Evolutionary conservation across 2,797 vertebrate species (phyloP).

Genomic region (Halcyon badia): DNA sequence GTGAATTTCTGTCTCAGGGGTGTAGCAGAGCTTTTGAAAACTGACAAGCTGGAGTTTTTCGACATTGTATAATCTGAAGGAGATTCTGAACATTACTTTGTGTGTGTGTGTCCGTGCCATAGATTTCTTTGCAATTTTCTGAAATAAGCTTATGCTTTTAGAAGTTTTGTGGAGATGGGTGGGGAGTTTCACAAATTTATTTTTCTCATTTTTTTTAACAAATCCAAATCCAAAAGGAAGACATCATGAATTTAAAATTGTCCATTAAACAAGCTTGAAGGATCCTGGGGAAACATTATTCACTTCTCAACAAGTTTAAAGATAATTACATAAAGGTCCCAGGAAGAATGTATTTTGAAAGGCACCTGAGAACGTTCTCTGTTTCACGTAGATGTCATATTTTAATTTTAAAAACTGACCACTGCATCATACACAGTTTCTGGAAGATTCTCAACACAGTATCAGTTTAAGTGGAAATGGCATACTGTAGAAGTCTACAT

Average conservation of each 20-base stretch:
- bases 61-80: conserved; percentile 29
- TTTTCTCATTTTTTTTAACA: conserved; percentile 43
- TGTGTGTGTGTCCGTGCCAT: neutral
- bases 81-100: conserved; percentile 13
- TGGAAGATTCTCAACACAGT: neutral
- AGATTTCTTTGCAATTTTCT: conserved; percentile 46
- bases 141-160: conserved; percentile 29
- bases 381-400: neutral
- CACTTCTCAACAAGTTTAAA: neutral
- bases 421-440: neutral
- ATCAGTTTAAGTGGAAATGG: neutral
- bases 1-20: conserved; percentile 30
- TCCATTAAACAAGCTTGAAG: neutral
- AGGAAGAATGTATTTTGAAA: neutral
- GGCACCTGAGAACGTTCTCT: neutral
- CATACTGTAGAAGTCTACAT: neutral
- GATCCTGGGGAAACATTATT: neutral
- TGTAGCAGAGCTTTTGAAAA: conserved; percentile 58
- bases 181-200: neutral
- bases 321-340: neutral
- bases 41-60: conserved; percentile 36
- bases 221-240: neutral
- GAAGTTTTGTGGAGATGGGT: neutral
- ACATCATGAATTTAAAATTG: neutral
- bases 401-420: neutral